phyloP scores from a whole-genome alignment of 1,140 invertebrate genomes.

The Eufriesea mexicana region DNA sequence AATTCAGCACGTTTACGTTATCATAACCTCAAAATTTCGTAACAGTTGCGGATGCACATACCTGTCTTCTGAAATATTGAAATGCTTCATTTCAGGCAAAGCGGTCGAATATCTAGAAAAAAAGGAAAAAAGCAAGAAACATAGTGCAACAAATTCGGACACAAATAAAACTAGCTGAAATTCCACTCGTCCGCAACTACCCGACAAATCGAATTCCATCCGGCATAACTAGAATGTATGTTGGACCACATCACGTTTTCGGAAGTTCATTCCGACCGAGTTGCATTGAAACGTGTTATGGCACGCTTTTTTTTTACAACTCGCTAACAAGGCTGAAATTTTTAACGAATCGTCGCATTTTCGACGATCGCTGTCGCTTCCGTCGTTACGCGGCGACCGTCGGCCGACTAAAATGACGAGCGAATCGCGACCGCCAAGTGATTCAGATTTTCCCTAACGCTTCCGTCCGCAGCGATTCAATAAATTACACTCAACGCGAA shows the following conservation, averaged over 20 bases:
- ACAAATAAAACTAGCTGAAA: too few species aligned
- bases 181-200: too few species aligned
- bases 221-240: neutral
- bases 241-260: neutral
- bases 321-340: conserved; percentile 51
- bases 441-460: neutral
- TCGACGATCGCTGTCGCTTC: conserved; percentile 27
- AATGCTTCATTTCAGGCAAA: neutral
- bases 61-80: neutral
- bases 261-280: neutral
- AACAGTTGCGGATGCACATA: too few species aligned
- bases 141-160: too few species aligned
- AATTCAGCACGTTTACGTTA: too few species aligned
- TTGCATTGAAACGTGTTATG: neutral
- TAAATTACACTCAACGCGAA: conserved; percentile 17
- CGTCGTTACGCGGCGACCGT: neutral
- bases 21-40: too few species aligned
- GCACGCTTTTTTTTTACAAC: neutral
- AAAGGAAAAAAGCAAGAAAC: too few species aligned
- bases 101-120: too few species aligned
- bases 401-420: neutral
- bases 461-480: conserved; percentile 6
- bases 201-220: neutral
- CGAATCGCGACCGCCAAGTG: neutral
- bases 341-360: conserved; percentile 43